Conservation (phyloP, 2,797 vertebrate genomes). For the Scyliorhinus canicula region DNA sequence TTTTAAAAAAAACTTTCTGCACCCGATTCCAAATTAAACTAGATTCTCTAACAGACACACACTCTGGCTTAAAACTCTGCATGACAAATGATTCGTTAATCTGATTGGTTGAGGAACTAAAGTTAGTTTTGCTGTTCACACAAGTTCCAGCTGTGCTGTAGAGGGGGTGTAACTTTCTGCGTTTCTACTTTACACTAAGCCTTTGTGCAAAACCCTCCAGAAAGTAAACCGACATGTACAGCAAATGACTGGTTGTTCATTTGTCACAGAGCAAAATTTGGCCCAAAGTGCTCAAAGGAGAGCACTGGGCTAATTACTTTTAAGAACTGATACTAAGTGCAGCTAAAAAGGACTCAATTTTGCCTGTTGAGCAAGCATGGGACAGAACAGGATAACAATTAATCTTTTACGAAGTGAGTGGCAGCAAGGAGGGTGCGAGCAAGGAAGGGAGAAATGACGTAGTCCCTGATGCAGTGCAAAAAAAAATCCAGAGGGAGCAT, state of each 20-base stretch:
- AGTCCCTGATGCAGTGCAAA: not conserved
- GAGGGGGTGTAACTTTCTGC: not conserved
- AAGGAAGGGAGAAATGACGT: not conserved
- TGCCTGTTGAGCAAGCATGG: not conserved
- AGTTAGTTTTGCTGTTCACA: not conserved
- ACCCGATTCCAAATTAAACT: too few species aligned
- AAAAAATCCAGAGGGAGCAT: not conserved
- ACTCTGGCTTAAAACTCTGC: too few species aligned
- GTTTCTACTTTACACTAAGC: not conserved
- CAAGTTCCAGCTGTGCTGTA: too few species aligned
- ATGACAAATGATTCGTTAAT: not conserved
- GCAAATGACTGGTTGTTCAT: not conserved
- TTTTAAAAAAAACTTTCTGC: too few species aligned
- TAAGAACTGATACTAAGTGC: not conserved
- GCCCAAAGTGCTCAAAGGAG: not conserved
- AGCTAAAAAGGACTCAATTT: not conserved
- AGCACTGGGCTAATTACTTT: not conserved
- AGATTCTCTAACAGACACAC: too few species aligned
- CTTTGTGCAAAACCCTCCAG: not conserved
- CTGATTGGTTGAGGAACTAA: not conserved
- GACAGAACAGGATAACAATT: not conserved
- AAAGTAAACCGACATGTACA: not conserved
- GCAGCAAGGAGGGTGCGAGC: not conserved
- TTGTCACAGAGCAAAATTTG: not conserved
- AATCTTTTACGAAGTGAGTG: not conserved